Evolutionary conservation across 2,113 vertebrate species (phyloP).

Genomic region (Aspiorhynchus laticeps): DNA sequence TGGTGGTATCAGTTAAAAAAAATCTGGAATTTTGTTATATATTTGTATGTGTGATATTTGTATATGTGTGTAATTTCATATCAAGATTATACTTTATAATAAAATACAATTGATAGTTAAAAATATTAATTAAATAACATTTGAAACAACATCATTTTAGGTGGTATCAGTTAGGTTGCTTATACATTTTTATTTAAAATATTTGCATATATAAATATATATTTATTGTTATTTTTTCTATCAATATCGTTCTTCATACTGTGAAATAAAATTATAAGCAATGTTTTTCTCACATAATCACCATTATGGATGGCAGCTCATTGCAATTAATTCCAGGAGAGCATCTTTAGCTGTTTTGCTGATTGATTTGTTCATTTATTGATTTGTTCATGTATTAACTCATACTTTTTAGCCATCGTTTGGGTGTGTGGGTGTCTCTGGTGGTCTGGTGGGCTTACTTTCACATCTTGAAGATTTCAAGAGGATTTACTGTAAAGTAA

Average conservation of each 20-base stretch:
- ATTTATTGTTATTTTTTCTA: not conserved
- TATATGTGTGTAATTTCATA: too few relatives aligned
- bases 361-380: not conserved
- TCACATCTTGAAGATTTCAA: not conserved
- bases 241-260: not conserved
- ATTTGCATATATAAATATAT: not conserved
- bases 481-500: slow-evolving; percentile 24
- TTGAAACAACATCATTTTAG: not conserved
- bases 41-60: too few relatives aligned
- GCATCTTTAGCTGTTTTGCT: not conserved
- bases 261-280: not conserved
- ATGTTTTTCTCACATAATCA: not conserved
- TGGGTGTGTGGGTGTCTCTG: not conserved
- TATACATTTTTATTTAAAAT: not conserved
- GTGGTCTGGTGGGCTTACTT: not conserved
- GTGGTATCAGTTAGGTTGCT: not conserved
- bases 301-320: not conserved
- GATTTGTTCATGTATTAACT: not conserved
- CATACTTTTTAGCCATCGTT: not conserved
- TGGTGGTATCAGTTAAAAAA: too few relatives aligned
- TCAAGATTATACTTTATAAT: too few relatives aligned
- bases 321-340: not conserved
- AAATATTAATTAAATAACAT: not conserved
- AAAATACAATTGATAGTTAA: too few relatives aligned
- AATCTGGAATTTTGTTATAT: too few relatives aligned